Percentiles rank a stretch among this genome's conserved stretches.
These are phyloP conservation scores for Egretta garzetta DNA, from an alignment of 2,113 vertebrate species.

Conservation along the genomic window DNA sequence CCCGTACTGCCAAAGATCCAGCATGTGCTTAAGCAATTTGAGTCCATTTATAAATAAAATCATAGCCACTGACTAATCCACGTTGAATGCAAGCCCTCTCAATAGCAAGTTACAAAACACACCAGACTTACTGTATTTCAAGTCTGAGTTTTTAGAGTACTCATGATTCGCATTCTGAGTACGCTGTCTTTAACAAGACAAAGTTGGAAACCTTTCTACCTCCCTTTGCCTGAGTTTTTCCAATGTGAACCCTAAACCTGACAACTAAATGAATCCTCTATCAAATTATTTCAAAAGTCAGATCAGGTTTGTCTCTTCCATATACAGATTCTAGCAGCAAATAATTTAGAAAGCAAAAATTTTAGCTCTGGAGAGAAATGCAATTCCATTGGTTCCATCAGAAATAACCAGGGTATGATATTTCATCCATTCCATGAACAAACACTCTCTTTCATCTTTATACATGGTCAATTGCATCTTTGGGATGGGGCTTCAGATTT, in stretches of 20 bases:
- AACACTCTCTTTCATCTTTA: not conserved
- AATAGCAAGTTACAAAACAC: not conserved
- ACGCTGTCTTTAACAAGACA: not conserved
- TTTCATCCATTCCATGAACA: not conserved
- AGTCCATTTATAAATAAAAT: not conserved
- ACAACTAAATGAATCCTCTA: not conserved
- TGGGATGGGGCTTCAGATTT: not conserved
- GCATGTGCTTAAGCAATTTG: rapidly evolving
- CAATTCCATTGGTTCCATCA: not conserved
- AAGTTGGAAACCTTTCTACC: not conserved
- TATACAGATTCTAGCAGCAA: not conserved
- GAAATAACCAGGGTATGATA: not conserved
- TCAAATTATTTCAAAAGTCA: not conserved
- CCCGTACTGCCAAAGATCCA: not conserved
- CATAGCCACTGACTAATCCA: not conserved
- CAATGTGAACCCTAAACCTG: not conserved
- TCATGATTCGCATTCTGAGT: not conserved
- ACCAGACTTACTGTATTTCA: not conserved
- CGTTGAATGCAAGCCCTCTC: not conserved
- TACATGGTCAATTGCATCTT: not conserved
- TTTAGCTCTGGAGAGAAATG: not conserved
- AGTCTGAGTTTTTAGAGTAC: not conserved
- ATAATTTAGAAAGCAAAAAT: not conserved
- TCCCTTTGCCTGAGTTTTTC: not conserved
- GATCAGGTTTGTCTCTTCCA: not conserved